These are phyloP conservation scores for Chaetura pelagica DNA, from an alignment of 2,113 vertebrate species.

Conservation along the genomic window DNA sequence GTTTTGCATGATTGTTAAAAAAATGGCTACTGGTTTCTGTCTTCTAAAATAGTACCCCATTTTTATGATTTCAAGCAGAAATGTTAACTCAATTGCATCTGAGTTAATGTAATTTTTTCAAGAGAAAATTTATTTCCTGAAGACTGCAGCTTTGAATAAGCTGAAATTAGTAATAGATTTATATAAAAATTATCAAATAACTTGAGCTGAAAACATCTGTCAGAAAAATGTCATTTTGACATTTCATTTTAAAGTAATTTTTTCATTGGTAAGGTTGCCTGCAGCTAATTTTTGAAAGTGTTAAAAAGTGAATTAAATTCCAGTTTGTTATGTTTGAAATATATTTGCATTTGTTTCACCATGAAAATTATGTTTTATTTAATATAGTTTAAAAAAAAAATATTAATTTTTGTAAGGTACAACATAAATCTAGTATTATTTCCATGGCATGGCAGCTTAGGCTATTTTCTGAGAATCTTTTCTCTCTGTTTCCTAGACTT, in stretches of 20 bases:
- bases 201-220: background rate
- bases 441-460: background rate
- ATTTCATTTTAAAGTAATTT: background rate
- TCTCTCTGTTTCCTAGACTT: background rate
- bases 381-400: background rate
- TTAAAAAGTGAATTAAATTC: background rate
- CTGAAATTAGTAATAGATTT: background rate
- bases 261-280: background rate
- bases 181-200: background rate
- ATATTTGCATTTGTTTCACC: background rate
- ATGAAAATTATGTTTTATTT: background rate
- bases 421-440: background rate
- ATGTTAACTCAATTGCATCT: background rate
- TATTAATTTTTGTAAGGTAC: background rate
- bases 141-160: background rate
- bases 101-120: background rate
- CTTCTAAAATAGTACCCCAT: background rate
- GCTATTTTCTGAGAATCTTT: background rate
- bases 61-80: background rate
- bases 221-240: background rate
- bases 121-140: background rate
- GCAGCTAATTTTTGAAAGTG: background rate
- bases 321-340: background rate
- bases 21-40: slow-evolving; percentile 4
- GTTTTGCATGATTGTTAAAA: slow-evolving; percentile 28